Evolutionary conservation across 2,797 vertebrate species (phyloP).

Genomic region (Sebastes aleutianus): DNA sequence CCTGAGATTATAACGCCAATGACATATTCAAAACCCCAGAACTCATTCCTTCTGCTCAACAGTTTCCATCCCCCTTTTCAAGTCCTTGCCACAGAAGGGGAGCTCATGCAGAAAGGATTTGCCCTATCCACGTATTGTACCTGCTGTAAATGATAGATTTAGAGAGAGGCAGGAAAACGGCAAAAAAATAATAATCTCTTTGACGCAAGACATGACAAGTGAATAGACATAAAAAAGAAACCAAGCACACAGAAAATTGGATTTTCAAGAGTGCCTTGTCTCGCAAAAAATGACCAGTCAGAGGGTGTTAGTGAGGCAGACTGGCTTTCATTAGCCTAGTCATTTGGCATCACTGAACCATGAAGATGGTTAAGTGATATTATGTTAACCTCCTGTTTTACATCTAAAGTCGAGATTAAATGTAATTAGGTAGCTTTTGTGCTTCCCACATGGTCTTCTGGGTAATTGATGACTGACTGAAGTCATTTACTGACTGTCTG

Average conservation of each 20-base stretch:
- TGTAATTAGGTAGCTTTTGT: constrained; percentile 83
- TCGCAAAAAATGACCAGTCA: constrained; percentile 80
- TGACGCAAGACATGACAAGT: constrained; percentile 81
- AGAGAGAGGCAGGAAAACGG: constrained; percentile 70
- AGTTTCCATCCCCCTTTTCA: constrained; percentile 66
- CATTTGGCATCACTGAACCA: constrained; percentile 82
- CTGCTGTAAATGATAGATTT: constrained; percentile 83
- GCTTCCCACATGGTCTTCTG: constrained; percentile 61
- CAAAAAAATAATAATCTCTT: constrained; percentile 74
- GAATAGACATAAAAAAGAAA: constrained; percentile 81
- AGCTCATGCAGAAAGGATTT: constrained; percentile 82
- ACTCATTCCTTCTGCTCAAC: constrained; percentile 71
- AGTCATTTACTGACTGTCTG: constrained; percentile 67
- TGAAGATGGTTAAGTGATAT: constrained; percentile 86
- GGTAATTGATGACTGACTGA: constrained; percentile 79
- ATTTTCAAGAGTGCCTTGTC: constrained; percentile 83
- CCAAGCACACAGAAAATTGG: constrained; percentile 83
- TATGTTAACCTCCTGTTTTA: constrained; percentile 87
- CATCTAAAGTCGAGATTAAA: constrained; percentile 81
- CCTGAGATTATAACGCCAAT: constrained; percentile 68
- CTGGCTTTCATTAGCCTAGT: constrained; percentile 83
- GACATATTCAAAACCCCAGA: constrained; percentile 75
- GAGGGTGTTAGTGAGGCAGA: constrained; percentile 79
- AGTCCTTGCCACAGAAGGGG: constrained; percentile 69
- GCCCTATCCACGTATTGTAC: constrained; percentile 79